Evolutionary conservation across 2,888 invertebrate species (phyloP).

Genomic region (Leptopilina myrica): DNA sequence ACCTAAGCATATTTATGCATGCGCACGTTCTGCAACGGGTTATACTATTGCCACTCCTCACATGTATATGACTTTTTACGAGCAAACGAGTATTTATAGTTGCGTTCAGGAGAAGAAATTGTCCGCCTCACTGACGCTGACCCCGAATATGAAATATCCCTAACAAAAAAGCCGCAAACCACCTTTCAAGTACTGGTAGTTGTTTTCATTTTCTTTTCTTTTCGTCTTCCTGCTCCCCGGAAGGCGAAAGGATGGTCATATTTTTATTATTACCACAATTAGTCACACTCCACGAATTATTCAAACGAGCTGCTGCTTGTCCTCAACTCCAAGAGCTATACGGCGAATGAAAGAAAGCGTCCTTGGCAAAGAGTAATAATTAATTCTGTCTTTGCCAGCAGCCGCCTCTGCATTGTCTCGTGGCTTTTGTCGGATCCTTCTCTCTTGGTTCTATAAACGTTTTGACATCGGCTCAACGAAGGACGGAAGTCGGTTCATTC

Average conservation of each 20-base stretch:
- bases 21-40: constrained; percentile 30
- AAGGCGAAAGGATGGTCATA: constrained; percentile 43
- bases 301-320: constrained; percentile 47
- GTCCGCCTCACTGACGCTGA: constrained; percentile 37
- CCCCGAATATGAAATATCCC: constrained; percentile 37
- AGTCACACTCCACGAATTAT: constrained; percentile 56
- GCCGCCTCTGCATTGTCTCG: constrained; percentile 34
- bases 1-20: constrained; percentile 34
- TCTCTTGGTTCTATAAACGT: constrained; percentile 28
- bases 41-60: constrained; percentile 29
- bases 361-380: constrained; percentile 52
- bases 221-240: not conserved
- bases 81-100: constrained; percentile 32
- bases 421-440: constrained; percentile 27
- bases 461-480: constrained; percentile 28
- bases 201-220: not conserved
- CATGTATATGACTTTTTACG: constrained; percentile 24
- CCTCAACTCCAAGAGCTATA: not conserved
- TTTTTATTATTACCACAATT: constrained; percentile 57
- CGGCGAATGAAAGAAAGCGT: constrained; percentile 42
- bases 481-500: constrained; percentile 35
- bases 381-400: constrained; percentile 35
- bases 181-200: not conserved
- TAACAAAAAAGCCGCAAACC: not conserved
- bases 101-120: constrained; percentile 17